Evolutionary conservation across 1,140 invertebrate genomes (phyloP), one percentile per base, ranked within the genome.

Genomic region (Drosophila bipectinata): DNA sequence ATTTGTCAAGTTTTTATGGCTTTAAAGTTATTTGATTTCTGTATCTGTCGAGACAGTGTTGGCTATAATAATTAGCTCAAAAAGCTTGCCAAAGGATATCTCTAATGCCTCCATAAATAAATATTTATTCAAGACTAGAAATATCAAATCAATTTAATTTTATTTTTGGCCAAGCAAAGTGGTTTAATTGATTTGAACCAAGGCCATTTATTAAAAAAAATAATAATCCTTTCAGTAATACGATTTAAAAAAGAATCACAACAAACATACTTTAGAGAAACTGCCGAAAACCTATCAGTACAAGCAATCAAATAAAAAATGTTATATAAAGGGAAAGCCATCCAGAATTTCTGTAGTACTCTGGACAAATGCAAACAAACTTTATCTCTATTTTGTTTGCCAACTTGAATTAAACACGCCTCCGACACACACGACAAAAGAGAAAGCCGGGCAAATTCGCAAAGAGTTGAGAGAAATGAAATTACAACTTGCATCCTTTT

Each of bases 321-420:
- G 72, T 78, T 79, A 82, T 78, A 77, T 44, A 39, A 28, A 24
- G 57, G 55, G 9, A 57, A 48, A 14, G n/a, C 37, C 64, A 75
- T 56, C 59, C 55, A 72, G 60, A 73, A 64, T 68, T 82, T 68
- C 60, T 59, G 39, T 48, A 64, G 64, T 30, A 26, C 72, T 60
- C 62, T 53, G 52, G 51, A 59, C 59, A 77, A 87, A 82, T 87
- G 62, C 82, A 87, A 87, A 82, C 74, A 85, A 87, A 87, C 78
- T 87, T 87, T 87, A 87, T 87, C 83, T 84, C 73, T 59, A 84
- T 84, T 77, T 85, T 85, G 81, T 85, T 77, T 84, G 68, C 59
- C 81, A 69, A 84, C 67, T 88, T 88, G 75, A 82, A 82, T 87
- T 77, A 85, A 78, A 85, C 66, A 81, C 78, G 61, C 82, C 69